Evolutionary conservation across 2,113 vertebrate species (phyloP).

Genomic region (Pseudolaguvia tuberculata): DNA sequence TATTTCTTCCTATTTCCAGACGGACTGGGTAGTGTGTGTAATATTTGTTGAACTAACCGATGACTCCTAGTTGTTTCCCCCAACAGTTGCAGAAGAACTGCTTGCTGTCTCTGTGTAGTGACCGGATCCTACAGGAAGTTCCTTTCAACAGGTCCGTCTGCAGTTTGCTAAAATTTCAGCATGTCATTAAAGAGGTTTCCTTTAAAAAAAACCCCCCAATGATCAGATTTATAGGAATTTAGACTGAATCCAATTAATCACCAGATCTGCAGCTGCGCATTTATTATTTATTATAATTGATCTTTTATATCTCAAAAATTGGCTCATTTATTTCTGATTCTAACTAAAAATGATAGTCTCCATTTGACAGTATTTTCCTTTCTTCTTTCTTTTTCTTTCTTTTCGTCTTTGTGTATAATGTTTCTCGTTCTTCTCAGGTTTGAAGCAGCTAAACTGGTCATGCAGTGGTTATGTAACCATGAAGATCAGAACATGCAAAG

Average conservation of each 20-base stretch:
- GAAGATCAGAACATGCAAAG: slow-evolving; percentile 99
- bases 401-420: slow-evolving; percentile 19
- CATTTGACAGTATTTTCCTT: no score
- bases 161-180: not conserved
- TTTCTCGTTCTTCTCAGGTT: slow-evolving; percentile 71
- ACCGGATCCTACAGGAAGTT: slow-evolving; percentile 95
- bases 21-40: not conserved
- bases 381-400: no score
- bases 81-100: slow-evolving; percentile 96
- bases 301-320: no score
- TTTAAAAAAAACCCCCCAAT: no score
- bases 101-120: slow-evolving; percentile 95
- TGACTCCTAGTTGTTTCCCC: slow-evolving; percentile 41
- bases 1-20: not conserved
- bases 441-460: slow-evolving; percentile 96
- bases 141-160: slow-evolving; percentile 88
- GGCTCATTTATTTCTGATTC: no score
- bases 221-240: no score
- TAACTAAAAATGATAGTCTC: no score
- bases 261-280: no score
- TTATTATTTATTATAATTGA: no score
- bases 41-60: slow-evolving; percentile 12
- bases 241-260: no score
- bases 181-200: not conserved
- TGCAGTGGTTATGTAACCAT: slow-evolving; percentile 99